Percentiles rank a stretch among this genome's conserved stretches.
These are phyloP conservation scores for Alosa sapidissima DNA, from an alignment of 2,797 vertebrate genomes.

Conservation along the genomic window DNA sequence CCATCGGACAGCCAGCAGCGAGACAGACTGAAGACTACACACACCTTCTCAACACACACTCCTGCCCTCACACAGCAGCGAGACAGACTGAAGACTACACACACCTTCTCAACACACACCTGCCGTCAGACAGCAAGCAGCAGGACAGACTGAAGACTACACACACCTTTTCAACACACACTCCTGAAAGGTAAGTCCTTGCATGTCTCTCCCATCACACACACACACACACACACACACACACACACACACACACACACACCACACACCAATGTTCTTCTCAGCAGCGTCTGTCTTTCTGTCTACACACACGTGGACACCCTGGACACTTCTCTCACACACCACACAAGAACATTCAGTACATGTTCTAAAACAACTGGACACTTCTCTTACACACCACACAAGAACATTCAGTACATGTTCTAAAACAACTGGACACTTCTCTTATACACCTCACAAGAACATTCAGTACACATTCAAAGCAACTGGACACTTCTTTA, in stretches of 20 bases:
- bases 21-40: not conserved
- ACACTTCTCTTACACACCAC: too few species aligned
- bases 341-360: too few species aligned
- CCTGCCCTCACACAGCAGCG: not conserved
- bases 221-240: constrained; percentile 11
- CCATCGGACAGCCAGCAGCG: not conserved
- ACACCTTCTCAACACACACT: not conserved
- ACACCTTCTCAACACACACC: not conserved
- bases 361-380: too few species aligned
- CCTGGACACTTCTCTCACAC: too few species aligned
- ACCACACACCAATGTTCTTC: too few species aligned
- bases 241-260: constrained; percentile 18
- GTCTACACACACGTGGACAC: too few species aligned
- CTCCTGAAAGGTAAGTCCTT: constrained; percentile 16
- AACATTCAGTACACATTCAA: too few species aligned
- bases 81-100: not conserved
- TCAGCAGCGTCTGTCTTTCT: too few species aligned
- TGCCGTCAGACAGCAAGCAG: not conserved
- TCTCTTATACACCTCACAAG: too few species aligned
- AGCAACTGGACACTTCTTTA: too few species aligned
- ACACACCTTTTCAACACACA: not conserved
- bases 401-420: too few species aligned
- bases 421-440: too few species aligned
- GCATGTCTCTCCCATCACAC: not conserved
- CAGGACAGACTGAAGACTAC: not conserved